phyloP scores from a whole-genome alignment of 1,140 invertebrate species.

The Protaetia brevitarsis region DNA sequence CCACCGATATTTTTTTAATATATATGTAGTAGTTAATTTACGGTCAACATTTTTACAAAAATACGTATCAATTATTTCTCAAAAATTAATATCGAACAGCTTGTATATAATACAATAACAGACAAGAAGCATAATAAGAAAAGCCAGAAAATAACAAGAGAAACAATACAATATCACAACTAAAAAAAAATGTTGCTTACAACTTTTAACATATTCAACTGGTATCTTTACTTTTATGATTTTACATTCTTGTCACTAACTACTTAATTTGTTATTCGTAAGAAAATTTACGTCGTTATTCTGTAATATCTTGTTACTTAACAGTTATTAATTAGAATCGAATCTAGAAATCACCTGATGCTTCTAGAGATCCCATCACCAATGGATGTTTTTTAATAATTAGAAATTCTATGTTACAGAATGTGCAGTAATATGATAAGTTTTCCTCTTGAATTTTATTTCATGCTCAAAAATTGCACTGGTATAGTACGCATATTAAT shows the following conservation, averaged over 20 bases:
- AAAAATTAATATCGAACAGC: conserved; percentile 10
- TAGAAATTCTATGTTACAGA: not conserved
- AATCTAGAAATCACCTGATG: not conserved
- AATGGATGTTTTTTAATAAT: not conserved
- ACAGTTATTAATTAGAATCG: not conserved
- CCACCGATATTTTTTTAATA: conserved; percentile 7
- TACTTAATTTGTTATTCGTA: not conserved
- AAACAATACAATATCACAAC: conserved; percentile 4
- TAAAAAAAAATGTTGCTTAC: not conserved
- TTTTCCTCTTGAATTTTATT: not conserved
- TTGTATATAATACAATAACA: conserved; percentile 9
- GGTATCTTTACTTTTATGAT: not conserved
- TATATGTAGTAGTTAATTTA: conserved; percentile 9
- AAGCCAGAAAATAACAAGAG: not conserved
- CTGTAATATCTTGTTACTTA: not conserved
- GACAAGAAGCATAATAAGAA: conserved; percentile 14
- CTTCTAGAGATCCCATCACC: not conserved
- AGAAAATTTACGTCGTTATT: conserved; percentile 9
- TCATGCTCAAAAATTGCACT: not conserved
- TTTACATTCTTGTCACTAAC: not conserved
- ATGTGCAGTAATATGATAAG: not conserved
- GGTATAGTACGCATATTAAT: not conserved
- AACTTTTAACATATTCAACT: conserved; percentile 2
- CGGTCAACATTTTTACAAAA: conserved; percentile 15
- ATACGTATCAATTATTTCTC: conserved; percentile 5